Evolutionary conservation across 2,113 vertebrate genomes (phyloP), one percentile per base, ranked within the genome.

Genomic region (Canis aureus): DNA sequence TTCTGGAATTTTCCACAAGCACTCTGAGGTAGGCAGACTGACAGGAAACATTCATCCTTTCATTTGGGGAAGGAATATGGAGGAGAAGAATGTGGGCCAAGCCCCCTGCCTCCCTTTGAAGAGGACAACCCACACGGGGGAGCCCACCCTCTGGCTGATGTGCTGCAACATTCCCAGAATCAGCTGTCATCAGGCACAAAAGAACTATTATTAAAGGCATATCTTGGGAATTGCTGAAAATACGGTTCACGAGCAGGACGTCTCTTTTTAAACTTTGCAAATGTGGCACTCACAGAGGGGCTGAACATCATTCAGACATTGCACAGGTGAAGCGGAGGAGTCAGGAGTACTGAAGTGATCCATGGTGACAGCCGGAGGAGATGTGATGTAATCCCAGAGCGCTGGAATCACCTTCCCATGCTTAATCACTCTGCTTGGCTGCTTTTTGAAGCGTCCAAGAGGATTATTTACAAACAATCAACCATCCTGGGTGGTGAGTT

Each of bases 401-500:
- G 29, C 81, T 6, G 64, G 1, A 6, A 2, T n/a, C 11, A 1
- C 55, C 1, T 3, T 23, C 17, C 19, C 20, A 0, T 0, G 35
- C 12, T 53, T 1, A 3, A 4, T 8, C 60, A 17, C 35, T 19
- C 49, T 4, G 51, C 66, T 32, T 5, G 0, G 0, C 0, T 0
- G 25, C 74, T 69, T 62, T 12, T 7, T 23, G 25, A n/a, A 78
- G 60, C 51, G 8, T 5, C 12, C 4, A 5, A 0, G 16, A 12
- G 2, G 1, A 4, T 49, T 22, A 19, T 13, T 1, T 35, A 22
- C 20, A 38, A 76, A 35, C 12, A 35, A 23, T 22, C 17, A 25
- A 2, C 32, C 55, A 5, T n/a, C 27, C 11, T 2, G 1, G 43
- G 43, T 43, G 43, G 3, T 9, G 49, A 8, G 11, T 10, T 13